Base-by-base conservation (phyloP, 2,888 invertebrate genomes). In the Luffia ferchaultella region DNA sequence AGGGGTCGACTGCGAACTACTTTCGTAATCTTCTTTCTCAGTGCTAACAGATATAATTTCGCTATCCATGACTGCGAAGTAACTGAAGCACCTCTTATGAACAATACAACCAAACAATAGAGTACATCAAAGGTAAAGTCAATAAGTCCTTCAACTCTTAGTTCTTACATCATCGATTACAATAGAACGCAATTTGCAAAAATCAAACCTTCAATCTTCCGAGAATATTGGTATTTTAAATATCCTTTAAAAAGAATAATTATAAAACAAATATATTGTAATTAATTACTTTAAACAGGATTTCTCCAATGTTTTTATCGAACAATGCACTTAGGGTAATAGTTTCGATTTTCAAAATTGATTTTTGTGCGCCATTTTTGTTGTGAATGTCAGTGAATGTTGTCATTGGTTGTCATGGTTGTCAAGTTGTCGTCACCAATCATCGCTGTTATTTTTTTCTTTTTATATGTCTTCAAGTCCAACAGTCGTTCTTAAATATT, bases 111-210 rank as follows among this genome's bases (percentile, higher is more conserved):
- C 65, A 62, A 68, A 67, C 62, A 62, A 65, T 60, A 59, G 16
- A 12, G 15, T 20, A 48, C 49, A 49, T 12, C 47, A 18, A 40
- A 46, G 16, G 44, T 40, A 20, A 17, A 67, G 64, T 62, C 62
- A 58, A 52, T 52, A 57, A 65, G 68, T 65, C 71, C 72, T 75
- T 75, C 70, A 67, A 30, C 3, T 30, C 5, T 30, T 30, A 58
- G 70, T 67, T 73, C 82, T 83, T 83, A 83, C 83, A 83, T 83
- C 83, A 83, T 79, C 83, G 70, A 70, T 68, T 59, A 72, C 62
- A 73, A 71, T 73, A 76, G 61, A 58, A 58, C 7, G 30, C 30
- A 30, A 30, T 30, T 30, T 12, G 12, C 30, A 30, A 30, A 3
- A 12, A 30, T 7, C 12, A 30, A 30, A 30, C 12, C n/a, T n/a